phyloP scores from a whole-genome alignment of 1,140 invertebrate species.

The Glossosoma conforme region DNA sequence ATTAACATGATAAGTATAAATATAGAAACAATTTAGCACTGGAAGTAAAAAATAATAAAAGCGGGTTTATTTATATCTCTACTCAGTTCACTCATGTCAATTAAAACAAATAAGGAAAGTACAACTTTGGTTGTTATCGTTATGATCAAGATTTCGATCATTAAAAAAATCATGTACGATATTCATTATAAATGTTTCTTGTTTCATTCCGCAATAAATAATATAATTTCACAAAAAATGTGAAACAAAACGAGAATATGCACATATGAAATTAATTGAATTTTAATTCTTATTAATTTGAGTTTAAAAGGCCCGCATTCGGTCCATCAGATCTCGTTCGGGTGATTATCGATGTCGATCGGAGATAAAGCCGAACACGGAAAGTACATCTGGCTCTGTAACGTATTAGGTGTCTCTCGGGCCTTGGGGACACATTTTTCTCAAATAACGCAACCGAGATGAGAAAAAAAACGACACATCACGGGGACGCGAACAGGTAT shows the following conservation, averaged over 20 bases:
- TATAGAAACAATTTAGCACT: too few species aligned
- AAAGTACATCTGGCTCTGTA: constrained; percentile 28
- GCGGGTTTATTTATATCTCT: too few species aligned
- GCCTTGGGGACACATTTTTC: constrained; percentile 28
- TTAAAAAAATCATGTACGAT: too few species aligned
- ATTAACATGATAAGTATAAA: too few species aligned
- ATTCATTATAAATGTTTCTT: neutral
- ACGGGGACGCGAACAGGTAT: constrained; percentile 11
- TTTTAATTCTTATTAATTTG: neutral
- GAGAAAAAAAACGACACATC: constrained; percentile 11
- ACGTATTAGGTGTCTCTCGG: constrained; percentile 28
- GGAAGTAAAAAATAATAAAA: too few species aligned
- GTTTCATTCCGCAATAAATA: neutral
- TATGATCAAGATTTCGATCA: too few species aligned
- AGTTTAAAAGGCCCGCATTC: neutral
- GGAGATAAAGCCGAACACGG: constrained; percentile 28
- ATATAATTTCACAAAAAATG: neutral
- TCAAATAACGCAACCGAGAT: constrained; percentile 20
- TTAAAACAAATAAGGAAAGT: too few species aligned
- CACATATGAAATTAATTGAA: neutral
- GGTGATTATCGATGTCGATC: constrained; percentile 29
- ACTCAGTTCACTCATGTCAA: too few species aligned
- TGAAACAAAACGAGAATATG: constrained; percentile 1
- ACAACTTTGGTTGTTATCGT: too few species aligned
- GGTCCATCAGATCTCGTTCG: constrained; percentile 27